Conservation (phyloP, 2,113 vertebrate species). For the Pungitius pungitius region DNA sequence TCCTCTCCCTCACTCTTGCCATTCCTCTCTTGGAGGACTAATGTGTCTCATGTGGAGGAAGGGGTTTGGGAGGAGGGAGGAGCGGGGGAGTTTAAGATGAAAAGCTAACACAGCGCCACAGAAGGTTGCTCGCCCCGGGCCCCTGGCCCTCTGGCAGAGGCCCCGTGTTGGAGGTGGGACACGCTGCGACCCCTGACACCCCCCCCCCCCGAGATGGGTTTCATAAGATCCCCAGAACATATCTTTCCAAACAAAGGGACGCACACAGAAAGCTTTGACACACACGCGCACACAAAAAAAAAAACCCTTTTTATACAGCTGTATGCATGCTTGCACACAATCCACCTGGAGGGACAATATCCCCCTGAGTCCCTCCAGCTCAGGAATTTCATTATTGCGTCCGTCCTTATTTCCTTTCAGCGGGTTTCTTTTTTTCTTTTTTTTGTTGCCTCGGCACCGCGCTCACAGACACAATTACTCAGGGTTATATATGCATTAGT, state of each 20-base stretch:
- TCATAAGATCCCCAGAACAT: slow-evolving; percentile 24
- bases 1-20: slow-evolving; percentile 20
- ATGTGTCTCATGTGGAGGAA: slow-evolving; percentile 61
- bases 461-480: slow-evolving; percentile 53
- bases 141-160: slow-evolving; percentile 9
- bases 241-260: neutral
- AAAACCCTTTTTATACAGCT: slow-evolving; percentile 14
- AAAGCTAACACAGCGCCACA: slow-evolving; percentile 39
- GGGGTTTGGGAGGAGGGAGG: neutral
- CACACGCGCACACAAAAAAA: neutral
- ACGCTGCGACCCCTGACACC: slow-evolving; percentile 52
- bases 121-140: slow-evolving; percentile 4
- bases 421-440: neutral
- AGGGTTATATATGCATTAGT: slow-evolving; percentile 41
- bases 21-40: slow-evolving; percentile 60
- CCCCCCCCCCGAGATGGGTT: slow-evolving; percentile 12
- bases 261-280: slow-evolving; percentile 6
- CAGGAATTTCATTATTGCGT: slow-evolving; percentile 61
- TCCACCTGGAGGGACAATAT: slow-evolving; percentile 62
- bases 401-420: slow-evolving; percentile 29
- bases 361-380: slow-evolving; percentile 43
- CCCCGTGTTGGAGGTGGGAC: neutral
- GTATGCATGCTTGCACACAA: slow-evolving; percentile 22
- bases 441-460: neutral
- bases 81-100: slow-evolving; percentile 35